These are phyloP conservation scores for Piaya cayana DNA, from an alignment of 2,113 vertebrate genomes.

Conservation along the genomic window DNA sequence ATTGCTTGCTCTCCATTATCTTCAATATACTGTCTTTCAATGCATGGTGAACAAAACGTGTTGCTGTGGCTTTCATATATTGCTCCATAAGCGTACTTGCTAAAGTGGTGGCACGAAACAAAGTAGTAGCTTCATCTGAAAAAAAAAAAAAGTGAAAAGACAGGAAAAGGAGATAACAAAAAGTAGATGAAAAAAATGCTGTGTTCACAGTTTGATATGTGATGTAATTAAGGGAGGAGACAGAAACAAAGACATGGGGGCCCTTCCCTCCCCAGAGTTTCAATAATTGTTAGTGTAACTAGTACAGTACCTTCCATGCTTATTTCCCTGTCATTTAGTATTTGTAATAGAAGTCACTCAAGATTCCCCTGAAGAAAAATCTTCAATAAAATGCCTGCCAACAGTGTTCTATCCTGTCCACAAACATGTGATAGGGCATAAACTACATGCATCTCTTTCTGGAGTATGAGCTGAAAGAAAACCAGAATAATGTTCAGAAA, in stretches of 20 bases:
- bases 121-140: slow-evolving; percentile 95
- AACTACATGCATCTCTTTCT: slow-evolving; percentile 92
- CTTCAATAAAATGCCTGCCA: slow-evolving; percentile 91
- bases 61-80: slow-evolving; percentile 98
- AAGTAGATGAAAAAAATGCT: background rate
- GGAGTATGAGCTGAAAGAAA: slow-evolving; percentile 87
- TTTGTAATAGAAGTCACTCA: slow-evolving; percentile 89
- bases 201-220: background rate
- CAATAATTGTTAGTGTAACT: background rate
- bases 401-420: slow-evolving; percentile 93
- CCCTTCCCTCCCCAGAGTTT: background rate
- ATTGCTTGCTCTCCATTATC: slow-evolving; percentile 98
- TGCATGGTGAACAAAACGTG: slow-evolving; percentile 92
- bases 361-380: slow-evolving; percentile 94
- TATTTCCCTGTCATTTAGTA: slow-evolving; percentile 95
- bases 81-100: slow-evolving; percentile 98
- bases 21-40: slow-evolving; percentile 94
- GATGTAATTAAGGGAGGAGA: background rate
- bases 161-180: background rate
- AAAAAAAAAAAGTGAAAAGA: background rate
- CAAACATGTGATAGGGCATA: slow-evolving; percentile 94
- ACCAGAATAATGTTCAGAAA: slow-evolving; percentile 21
- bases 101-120: slow-evolving; percentile 95
- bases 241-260: background rate
- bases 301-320: slow-evolving; percentile 89